phyloP scores from a whole-genome alignment of 2,797 vertebrate species.

The Helarctos malayanus region DNA sequence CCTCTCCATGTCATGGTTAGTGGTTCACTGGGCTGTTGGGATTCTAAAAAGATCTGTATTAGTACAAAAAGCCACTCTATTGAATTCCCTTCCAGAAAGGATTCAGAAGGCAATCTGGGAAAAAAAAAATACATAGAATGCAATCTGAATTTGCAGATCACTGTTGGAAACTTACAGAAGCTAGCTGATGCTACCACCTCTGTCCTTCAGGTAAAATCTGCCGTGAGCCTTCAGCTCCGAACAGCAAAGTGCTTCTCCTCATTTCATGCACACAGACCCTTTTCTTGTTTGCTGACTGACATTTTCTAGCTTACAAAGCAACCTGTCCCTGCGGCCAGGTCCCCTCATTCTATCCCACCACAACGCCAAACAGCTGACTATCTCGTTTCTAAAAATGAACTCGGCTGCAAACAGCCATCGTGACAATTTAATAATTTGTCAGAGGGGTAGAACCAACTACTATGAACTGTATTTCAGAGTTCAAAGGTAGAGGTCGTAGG shows the following conservation, averaged over 20 bases:
- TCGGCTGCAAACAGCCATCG: slow-evolving; percentile 84
- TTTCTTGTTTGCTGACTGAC: slow-evolving; percentile 83
- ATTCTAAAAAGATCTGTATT: not conserved
- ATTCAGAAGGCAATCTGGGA: slow-evolving; percentile 16
- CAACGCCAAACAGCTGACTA: slow-evolving; percentile 87
- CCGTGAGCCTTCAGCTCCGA: slow-evolving; percentile 73
- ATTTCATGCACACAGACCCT: slow-evolving; percentile 82
- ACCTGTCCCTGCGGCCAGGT: slow-evolving; percentile 80
- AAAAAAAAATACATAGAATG: not conserved
- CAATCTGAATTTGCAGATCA: not conserved
- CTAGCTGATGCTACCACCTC: slow-evolving; percentile 53
- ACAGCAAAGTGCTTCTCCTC: slow-evolving; percentile 82
- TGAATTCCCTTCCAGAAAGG: not conserved
- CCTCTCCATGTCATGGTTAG: not conserved
- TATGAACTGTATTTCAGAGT: slow-evolving; percentile 84
- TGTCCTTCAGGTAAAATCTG: slow-evolving; percentile 79
- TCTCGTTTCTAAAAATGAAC: slow-evolving; percentile 89
- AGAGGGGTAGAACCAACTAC: slow-evolving; percentile 84
- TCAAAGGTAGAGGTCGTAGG: slow-evolving; percentile 86
- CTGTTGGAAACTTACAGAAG: not conserved
- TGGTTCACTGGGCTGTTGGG: not conserved
- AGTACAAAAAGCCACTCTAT: not conserved
- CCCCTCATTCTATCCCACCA: slow-evolving; percentile 77
- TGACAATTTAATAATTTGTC: slow-evolving; percentile 89
- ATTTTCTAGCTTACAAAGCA: slow-evolving; percentile 89